These are phyloP conservation scores for Mastigias papua DNA, from an alignment of 30 jellyfish, hydroid and myxozoan genomes.

Conservation along the genomic window DNA sequence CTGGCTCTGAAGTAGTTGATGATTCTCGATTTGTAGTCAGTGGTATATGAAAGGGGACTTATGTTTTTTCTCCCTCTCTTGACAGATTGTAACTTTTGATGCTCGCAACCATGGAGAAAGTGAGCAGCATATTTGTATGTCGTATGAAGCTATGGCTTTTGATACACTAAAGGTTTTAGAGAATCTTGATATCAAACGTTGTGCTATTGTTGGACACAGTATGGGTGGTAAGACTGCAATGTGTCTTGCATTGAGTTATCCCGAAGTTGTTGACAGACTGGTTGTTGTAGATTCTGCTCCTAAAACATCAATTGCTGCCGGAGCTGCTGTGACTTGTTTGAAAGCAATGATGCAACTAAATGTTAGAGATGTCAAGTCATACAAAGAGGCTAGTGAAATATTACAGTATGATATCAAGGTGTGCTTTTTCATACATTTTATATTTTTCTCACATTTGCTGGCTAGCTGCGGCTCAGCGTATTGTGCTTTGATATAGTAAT, in stretches of 20 bases:
- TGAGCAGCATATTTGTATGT: constrained; percentile 82
- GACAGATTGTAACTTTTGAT: constrained; percentile 79
- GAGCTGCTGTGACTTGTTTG: constrained; percentile 63
- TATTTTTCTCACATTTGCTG: too few relatives aligned
- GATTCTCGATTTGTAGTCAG: too few relatives aligned
- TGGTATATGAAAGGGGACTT: too few relatives aligned
- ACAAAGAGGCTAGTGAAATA: constrained; percentile 54
- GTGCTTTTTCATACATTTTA: too few relatives aligned
- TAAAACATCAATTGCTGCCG: constrained; percentile 57
- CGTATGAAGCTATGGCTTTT: constrained; percentile 75
- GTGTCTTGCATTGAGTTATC: constrained; percentile 72
- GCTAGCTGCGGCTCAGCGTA: too few relatives aligned
- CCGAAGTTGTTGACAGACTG: constrained; percentile 63
- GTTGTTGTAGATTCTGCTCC: constrained; percentile 90
- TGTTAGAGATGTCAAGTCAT: constrained; percentile 33
- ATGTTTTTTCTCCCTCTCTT: background rate
- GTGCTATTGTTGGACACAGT: constrained; percentile 81
- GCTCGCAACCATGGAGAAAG: constrained; percentile 88
- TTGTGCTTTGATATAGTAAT: too few relatives aligned
- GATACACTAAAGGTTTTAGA: constrained; percentile 61
- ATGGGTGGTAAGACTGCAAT: constrained; percentile 92
- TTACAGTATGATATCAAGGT: constrained; percentile 76
- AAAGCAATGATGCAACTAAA: constrained; percentile 83
- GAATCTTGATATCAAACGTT: constrained; percentile 31
- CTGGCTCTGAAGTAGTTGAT: too few relatives aligned